A percentile compares a stretch with the other conserved stretches of the same genome.
Conservation (phyloP, 2,113 vertebrate species). For the Atractosteus spatula region DNA sequence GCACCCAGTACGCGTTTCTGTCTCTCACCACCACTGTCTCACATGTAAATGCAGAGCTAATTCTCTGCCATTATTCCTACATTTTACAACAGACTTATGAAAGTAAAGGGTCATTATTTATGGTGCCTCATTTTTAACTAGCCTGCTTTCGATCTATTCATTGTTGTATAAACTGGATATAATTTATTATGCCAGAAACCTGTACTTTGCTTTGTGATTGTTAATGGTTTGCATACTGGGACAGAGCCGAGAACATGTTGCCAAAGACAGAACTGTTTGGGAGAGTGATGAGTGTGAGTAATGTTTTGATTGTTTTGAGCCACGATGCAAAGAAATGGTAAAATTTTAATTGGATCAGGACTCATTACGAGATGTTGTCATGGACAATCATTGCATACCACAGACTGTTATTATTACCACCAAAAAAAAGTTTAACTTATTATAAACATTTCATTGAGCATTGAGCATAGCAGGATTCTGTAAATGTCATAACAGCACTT, state of each 20-base stretch:
- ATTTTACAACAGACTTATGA: background rate
- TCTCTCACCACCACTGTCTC: conserved; percentile 3
- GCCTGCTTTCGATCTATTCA: background rate
- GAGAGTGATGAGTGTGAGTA: background rate
- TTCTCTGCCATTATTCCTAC: background rate
- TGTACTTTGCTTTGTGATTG: background rate
- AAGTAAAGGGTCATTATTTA: no score
- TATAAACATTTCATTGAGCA: conserved; percentile 14
- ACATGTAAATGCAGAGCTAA: background rate
- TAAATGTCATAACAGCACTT: conserved; percentile 51
- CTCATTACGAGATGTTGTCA: background rate
- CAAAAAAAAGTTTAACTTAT: background rate
- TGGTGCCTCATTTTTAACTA: no score
- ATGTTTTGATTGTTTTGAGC: background rate
- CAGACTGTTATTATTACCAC: background rate
- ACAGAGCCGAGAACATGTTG: background rate
- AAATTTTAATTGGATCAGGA: background rate
- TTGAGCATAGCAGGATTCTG: conserved; percentile 38
- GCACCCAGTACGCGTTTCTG: no score
- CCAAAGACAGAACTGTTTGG: background rate
- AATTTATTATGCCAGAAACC: conserved; percentile 3
- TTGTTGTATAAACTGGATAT: background rate
- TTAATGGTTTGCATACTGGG: background rate
- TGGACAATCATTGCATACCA: background rate
- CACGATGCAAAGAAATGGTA: background rate